A percentile compares a stretch with the other conserved stretches of the same genome.
Evolutionary conservation across 2,797 vertebrate genomes (phyloP).

Genomic region (Anolis apletophallus): DNA sequence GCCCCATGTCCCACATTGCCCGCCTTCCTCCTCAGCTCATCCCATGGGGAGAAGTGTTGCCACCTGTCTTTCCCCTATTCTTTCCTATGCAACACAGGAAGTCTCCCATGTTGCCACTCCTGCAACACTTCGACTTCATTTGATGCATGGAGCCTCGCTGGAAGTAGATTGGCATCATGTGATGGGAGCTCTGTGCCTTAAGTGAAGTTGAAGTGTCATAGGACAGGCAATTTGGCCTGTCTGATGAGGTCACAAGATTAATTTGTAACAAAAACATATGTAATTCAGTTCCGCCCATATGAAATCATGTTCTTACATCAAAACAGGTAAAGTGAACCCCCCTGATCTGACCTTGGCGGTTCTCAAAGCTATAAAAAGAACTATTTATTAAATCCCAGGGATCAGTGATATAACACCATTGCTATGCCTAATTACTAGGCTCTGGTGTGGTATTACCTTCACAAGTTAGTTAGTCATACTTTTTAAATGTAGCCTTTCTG

Average conservation of each 20-base stretch:
- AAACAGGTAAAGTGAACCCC: background rate
- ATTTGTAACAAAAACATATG: background rate
- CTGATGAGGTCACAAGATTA: background rate
- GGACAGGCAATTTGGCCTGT: too few relatives aligned
- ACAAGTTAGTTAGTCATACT: conserved; percentile 35
- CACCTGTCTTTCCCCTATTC: too few relatives aligned
- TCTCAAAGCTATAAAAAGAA: conserved; percentile 33
- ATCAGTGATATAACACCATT: conserved; percentile 41
- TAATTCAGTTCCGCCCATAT: background rate
- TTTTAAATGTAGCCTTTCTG: background rate
- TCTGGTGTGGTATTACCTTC: conserved; percentile 40
- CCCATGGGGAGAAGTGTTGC: too few relatives aligned
- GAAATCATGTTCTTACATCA: conserved; percentile 12
- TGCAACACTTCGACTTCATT: too few relatives aligned
- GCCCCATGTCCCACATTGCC: too few relatives aligned
- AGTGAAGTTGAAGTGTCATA: too few relatives aligned
- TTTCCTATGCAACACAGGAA: too few relatives aligned
- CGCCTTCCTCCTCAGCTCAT: too few relatives aligned
- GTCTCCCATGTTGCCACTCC: too few relatives aligned
- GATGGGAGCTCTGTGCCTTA: too few relatives aligned
- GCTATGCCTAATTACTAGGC: conserved; percentile 31
- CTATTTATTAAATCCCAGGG: conserved; percentile 43
- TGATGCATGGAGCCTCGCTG: too few relatives aligned
- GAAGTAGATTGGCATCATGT: too few relatives aligned
- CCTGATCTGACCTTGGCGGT: conserved; percentile 45